Percentiles rank a stretch among this genome's conserved stretches.
Evolutionary conservation across 2,888 invertebrate species (phyloP).

Genomic region (Spilarctia lutea): DNA sequence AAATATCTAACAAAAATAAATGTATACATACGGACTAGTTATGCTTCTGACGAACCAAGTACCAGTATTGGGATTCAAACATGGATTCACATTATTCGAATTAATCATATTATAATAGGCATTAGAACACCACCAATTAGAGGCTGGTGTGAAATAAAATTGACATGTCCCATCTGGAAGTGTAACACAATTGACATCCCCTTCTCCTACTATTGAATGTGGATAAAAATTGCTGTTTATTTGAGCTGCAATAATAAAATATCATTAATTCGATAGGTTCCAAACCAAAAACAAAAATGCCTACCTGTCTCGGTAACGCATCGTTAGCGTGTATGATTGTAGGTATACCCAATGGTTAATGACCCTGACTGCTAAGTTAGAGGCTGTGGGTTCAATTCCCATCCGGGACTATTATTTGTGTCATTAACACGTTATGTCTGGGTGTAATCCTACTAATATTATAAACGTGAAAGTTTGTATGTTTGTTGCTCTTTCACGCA

Average conservation of each 20-base stretch:
- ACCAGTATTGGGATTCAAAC: conserved; percentile 49
- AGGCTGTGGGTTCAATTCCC: too few relatives aligned
- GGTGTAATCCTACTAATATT: too few relatives aligned
- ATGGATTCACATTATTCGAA: conserved; percentile 35
- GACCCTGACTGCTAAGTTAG: too few relatives aligned
- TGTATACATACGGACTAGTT: conserved; percentile 66
- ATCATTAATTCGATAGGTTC: not conserved
- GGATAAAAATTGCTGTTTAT: conserved; percentile 34
- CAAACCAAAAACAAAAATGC: not conserved
- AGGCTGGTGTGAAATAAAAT: conserved; percentile 69
- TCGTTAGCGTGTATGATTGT: too few relatives aligned
- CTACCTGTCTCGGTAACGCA: too few relatives aligned
- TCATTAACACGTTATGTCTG: too few relatives aligned
- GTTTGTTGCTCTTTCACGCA: too few relatives aligned
- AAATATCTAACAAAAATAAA: not conserved
- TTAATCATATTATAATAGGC: conserved; percentile 34
- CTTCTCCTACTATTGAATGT: conserved; percentile 72
- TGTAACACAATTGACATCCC: conserved; percentile 68
- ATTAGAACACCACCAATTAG: conserved; percentile 50
- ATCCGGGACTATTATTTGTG: too few relatives aligned
- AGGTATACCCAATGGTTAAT: too few relatives aligned
- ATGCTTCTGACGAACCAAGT: conserved; percentile 73
- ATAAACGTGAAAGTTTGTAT: too few relatives aligned
- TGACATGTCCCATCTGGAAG: conserved; percentile 74
- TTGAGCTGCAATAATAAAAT: conserved; percentile 29